Base-by-base conservation (phyloP, 2,888 invertebrate species). In the Neoscelio sp. region DNA sequence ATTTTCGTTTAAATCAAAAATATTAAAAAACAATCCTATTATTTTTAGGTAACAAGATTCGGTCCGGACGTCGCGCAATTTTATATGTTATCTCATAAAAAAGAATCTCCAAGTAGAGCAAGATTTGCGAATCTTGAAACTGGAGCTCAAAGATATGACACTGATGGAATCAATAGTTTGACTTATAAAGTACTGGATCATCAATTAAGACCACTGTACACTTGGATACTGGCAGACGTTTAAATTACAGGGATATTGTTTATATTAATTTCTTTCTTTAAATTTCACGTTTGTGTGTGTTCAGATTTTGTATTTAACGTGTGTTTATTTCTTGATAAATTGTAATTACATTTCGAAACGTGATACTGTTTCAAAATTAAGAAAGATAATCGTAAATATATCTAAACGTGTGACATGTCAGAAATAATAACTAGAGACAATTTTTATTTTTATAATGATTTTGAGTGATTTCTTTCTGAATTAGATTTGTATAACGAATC, bases 31-130 rank as follows among this genome's bases (percentile, higher is more conserved):
- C n/a, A n/a, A n/a, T n/a, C n/a, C n/a, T n/a, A n/a, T n/a, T 35
- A 73, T 52, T 82, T 78, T 82, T 52, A 92, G 83, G 91, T 95
- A 5, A 93, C 93, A 58, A 92, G 95, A 68, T 95, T 95, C 89
- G 93, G 94, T 50, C 94, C 95, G 7, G 91, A 92, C 7, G 92
- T 94, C 15, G 94, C 95, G 78, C 92, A 92, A 62, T 96, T 95
- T 86, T 93, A 94, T 26, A 94, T 95, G 95, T 87, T 94, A 52
- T 91, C 90, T 15, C 94, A 95, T 85, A 92, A 91, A 58, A 93
- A 93, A 74, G 93, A 94, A 84, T 84, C 85, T 17, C 94, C 93
- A 33, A 94, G 91, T 65, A 87, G 74, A 50, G 80, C 87, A 8
- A 86, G 90, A 81, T 90, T 88, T 38, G 78, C 80, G 3, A 87